Evolutionary conservation across 35 echinoderm and acorn worm genomes (phyloP).

Genomic region (Apostichopus californicus): DNA sequence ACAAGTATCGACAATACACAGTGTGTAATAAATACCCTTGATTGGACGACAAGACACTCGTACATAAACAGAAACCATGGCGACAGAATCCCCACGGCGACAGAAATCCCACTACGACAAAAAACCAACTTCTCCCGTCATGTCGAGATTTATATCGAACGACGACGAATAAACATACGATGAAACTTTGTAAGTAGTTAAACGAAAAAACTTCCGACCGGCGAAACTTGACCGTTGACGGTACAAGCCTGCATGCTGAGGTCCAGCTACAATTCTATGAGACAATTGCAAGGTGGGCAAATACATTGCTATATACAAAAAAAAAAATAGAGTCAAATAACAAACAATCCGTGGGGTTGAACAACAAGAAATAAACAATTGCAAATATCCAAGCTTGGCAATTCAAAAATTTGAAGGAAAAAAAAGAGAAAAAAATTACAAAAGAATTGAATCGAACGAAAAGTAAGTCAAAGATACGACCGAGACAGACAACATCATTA

Average conservation of each 20-base stretch:
- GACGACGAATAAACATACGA: too few species aligned
- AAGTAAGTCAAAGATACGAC: background rate
- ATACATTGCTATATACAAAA: conserved; percentile 5
- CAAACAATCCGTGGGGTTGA: background rate
- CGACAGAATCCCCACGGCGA: too few species aligned
- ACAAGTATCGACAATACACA: too few species aligned
- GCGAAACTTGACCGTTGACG: background rate
- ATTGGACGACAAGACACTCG: too few species aligned
- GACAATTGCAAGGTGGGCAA: background rate
- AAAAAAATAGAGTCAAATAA: background rate
- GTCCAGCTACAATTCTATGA: background rate
- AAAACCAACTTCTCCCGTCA: background rate
- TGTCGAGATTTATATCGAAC: background rate
- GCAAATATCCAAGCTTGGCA: conserved; percentile 3
- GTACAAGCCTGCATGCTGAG: background rate
- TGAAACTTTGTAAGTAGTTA: too few species aligned
- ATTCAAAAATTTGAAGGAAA: background rate
- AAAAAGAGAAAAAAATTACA: background rate
- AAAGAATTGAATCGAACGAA: background rate
- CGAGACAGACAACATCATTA: background rate
- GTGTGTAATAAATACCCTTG: too few species aligned
- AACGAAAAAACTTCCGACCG: too few species aligned
- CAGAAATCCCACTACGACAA: too few species aligned
- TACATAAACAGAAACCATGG: too few species aligned
- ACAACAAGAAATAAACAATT: background rate